phyloP scores from a whole-genome alignment of 2,888 invertebrate genomes.

The Rotaria macrura region DNA sequence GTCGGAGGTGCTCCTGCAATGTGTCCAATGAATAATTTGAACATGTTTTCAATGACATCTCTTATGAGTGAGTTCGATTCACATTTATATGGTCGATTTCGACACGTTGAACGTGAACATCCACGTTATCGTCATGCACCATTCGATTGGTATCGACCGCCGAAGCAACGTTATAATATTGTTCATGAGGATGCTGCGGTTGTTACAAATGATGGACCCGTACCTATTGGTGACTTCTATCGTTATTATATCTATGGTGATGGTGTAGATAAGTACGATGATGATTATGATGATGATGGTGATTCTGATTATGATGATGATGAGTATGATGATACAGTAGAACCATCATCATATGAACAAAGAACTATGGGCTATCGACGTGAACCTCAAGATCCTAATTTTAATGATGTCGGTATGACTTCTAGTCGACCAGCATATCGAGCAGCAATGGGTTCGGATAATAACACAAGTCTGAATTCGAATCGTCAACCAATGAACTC shows the following conservation, averaged over 20 bases:
- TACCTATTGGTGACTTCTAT: slow-evolving; percentile 3
- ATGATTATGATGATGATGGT: not conserved
- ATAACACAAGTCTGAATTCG: not conserved
- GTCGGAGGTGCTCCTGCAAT: not conserved
- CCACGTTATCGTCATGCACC: slow-evolving; percentile 9
- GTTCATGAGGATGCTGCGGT: slow-evolving; percentile 11
- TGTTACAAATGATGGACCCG: not conserved
- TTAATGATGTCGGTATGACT: not conserved
- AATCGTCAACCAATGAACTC: not conserved
- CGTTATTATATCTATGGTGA: not conserved
- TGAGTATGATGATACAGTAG: not conserved
- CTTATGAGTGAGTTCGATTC: not conserved
- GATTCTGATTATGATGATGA: not conserved
- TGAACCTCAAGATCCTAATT: not conserved
- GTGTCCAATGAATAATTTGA: not conserved
- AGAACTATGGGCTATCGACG: not conserved
- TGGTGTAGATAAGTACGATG: not conserved
- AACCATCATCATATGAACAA: not conserved
- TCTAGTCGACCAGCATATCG: not conserved
- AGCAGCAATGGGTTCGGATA: not conserved
- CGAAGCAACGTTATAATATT: not conserved
- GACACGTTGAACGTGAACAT: not conserved
- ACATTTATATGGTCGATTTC: slow-evolving; percentile 4
- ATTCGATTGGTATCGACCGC: slow-evolving; percentile 18
- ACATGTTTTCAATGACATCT: not conserved